Conservation (phyloP, 2,113 vertebrate species). For the Potamarius usumacintae region DNA sequence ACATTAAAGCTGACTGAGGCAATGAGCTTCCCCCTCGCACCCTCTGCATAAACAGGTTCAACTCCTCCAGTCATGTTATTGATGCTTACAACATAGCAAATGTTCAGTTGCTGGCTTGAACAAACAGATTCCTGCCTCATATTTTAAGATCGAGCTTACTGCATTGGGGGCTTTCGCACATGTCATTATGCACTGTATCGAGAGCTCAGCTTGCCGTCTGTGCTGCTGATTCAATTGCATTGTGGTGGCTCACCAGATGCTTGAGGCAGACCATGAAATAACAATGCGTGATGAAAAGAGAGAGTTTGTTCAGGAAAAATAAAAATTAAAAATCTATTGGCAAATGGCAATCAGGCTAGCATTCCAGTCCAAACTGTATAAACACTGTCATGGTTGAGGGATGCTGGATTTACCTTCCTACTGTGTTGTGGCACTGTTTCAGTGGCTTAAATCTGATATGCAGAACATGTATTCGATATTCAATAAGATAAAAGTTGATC, state of each 20-base stretch:
- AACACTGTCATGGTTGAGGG: not conserved
- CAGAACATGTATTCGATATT: not conserved
- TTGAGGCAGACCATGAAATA: conserved; percentile 50
- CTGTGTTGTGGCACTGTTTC: not conserved
- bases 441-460: not conserved
- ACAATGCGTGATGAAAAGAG: conserved; percentile 41
- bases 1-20: not conserved
- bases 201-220: conserved; percentile 58
- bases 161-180: conserved; percentile 69
- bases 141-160: conserved; percentile 64
- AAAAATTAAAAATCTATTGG: conserved; percentile 28
- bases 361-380: not conserved
- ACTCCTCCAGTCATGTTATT: not conserved
- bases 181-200: conserved; percentile 68
- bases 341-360: conserved; percentile 5
- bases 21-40: not conserved
- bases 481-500: not conserved
- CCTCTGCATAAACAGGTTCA: conserved; percentile 13
- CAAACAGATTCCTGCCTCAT: conserved; percentile 65
- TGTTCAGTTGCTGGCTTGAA: conserved; percentile 59
- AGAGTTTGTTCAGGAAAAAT: conserved; percentile 33
- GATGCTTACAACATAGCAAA: conserved; percentile 44
- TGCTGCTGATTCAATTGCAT: conserved; percentile 64
- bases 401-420: not conserved
- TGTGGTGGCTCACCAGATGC: conserved; percentile 61